These are phyloP conservation scores for Octodonta nipae DNA, from an alignment of 2,888 invertebrate genomes.

Conservation along the genomic window DNA sequence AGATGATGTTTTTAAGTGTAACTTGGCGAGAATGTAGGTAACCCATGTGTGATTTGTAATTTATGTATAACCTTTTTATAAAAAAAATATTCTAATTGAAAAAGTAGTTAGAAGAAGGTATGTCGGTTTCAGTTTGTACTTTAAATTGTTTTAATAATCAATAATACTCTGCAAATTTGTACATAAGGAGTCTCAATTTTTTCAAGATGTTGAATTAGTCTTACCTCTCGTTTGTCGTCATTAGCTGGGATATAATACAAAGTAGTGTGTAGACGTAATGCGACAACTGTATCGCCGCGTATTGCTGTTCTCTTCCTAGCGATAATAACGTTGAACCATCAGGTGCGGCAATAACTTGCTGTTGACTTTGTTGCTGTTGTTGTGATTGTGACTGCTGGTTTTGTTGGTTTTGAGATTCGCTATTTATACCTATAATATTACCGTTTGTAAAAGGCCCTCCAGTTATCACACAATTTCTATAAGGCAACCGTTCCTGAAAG, in stretches of 20 bases:
- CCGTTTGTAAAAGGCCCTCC: conserved; percentile 36
- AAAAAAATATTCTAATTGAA: too few species aligned
- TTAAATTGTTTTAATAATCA: too few species aligned
- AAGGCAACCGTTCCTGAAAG: conserved; percentile 37
- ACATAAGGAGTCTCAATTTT: too few species aligned
- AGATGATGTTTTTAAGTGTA: too few species aligned
- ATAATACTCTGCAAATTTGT: too few species aligned
- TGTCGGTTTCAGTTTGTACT: too few species aligned
- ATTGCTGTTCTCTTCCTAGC: conserved; percentile 47
- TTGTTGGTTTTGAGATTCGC: conserved; percentile 9
- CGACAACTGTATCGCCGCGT: conserved; percentile 68
- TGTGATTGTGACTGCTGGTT: conserved; percentile 7
- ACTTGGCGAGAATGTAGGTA: too few species aligned
- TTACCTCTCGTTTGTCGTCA: conserved; percentile 73
- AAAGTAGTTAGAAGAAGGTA: too few species aligned
- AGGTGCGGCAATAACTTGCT: conserved; percentile 20
- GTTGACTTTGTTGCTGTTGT: conserved; percentile 11
- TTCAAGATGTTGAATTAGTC: too few species aligned
- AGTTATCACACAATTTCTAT: conserved; percentile 40
- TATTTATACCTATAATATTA: conserved; percentile 20
- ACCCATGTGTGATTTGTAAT: too few species aligned
- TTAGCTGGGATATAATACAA: conserved; percentile 77
- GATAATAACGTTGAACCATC: conserved; percentile 37
- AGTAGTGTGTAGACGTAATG: conserved; percentile 78
- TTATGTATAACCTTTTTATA: too few species aligned